phyloP scores from a whole-genome alignment of 1,140 invertebrate genomes.

The Ruditapes philippinarum region DNA sequence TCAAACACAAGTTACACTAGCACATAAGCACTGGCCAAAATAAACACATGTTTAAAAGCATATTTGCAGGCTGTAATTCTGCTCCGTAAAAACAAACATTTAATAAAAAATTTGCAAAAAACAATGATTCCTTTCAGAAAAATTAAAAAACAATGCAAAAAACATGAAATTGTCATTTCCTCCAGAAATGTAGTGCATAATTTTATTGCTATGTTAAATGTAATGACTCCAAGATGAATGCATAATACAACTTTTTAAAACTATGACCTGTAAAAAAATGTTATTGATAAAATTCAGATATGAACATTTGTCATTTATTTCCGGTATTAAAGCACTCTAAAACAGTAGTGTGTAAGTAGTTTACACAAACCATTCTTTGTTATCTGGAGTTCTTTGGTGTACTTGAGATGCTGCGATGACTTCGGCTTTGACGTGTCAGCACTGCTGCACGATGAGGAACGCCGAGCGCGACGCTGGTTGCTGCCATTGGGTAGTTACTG shows the following conservation, averaged over 20 bases:
- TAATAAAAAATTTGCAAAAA: no score
- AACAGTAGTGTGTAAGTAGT: constrained; percentile 58
- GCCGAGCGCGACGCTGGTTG: constrained; percentile 63
- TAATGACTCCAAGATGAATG: not conserved
- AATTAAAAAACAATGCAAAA: no score
- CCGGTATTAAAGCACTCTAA: not conserved
- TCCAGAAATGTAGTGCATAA: not conserved
- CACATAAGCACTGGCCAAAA: no score
- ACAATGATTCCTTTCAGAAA: not conserved
- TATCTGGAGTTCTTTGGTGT: constrained; percentile 84
- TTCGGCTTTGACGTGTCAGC: constrained; percentile 66
- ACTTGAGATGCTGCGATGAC: constrained; percentile 79
- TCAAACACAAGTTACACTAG: no score
- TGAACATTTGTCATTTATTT: not conserved
- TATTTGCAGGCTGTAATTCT: no score
- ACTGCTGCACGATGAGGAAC: constrained; percentile 68
- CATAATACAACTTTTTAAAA: not conserved
- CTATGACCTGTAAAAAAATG: constrained; percentile 24
- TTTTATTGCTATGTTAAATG: constrained; percentile 8
- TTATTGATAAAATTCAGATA: constrained; percentile 1
- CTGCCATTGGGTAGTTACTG: constrained; percentile 80
- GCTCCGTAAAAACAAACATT: no score
- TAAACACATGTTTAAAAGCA: no score
- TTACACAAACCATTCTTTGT: constrained; percentile 63
- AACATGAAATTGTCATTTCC: no score